Conservation (phyloP, 2,888 invertebrate species). For the Myathropa florea region DNA sequence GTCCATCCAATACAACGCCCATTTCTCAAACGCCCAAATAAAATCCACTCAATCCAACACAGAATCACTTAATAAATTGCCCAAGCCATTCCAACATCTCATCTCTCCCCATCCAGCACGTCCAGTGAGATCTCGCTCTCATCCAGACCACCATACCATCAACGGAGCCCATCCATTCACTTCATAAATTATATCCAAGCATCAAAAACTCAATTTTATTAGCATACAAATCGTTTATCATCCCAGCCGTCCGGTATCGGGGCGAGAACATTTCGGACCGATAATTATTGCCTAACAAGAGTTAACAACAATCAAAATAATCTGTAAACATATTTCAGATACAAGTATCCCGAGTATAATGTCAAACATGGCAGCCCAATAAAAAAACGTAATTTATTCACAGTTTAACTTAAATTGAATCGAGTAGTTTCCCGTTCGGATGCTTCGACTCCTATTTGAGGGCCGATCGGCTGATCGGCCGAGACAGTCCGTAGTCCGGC, state of each 20-base stretch:
- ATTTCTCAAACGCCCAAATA: conserved; percentile 57
- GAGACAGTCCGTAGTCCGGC: neutral
- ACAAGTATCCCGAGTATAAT: conserved; percentile 45
- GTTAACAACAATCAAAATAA: conserved; percentile 71
- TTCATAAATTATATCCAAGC: conserved; percentile 70
- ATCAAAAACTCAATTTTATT: conserved; percentile 71
- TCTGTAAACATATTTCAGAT: conserved; percentile 70
- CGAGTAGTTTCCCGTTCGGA: conserved; percentile 30
- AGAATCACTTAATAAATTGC: conserved; percentile 69
- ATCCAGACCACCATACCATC: conserved; percentile 12
- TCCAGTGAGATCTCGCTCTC: conserved; percentile 45
- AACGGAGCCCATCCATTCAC: conserved; percentile 44
- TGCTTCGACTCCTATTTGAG: conserved; percentile 18
- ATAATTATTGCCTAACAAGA: conserved; percentile 69
- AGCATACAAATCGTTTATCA: conserved; percentile 71
- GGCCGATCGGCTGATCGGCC: neutral
- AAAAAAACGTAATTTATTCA: conserved; percentile 62
- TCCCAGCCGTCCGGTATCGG: conserved; percentile 54
- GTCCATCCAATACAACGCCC: conserved; percentile 49
- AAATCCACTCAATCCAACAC: conserved; percentile 45
- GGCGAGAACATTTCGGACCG: conserved; percentile 52
- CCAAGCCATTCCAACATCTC: conserved; percentile 55
- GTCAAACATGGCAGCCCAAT: conserved; percentile 65
- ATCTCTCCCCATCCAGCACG: neutral
- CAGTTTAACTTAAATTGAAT: conserved; percentile 52